Conservation (phyloP, 2,888 invertebrate genomes). For the Drosophila nigricruria region DNA sequence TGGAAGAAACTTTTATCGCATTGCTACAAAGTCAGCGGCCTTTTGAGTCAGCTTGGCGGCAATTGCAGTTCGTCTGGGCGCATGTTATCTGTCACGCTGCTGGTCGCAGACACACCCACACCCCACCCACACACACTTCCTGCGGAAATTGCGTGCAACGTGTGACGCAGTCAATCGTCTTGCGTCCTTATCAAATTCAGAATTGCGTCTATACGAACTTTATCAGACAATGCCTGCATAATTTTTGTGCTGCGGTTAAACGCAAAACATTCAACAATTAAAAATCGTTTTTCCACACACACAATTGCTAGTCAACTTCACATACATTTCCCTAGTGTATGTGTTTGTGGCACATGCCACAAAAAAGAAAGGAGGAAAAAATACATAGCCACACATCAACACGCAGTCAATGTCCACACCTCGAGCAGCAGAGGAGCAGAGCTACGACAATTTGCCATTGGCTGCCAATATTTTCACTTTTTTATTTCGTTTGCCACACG, state of each 20-base stretch:
- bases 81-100: constrained; percentile 46
- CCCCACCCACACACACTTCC: constrained; percentile 30
- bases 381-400: constrained; percentile 83
- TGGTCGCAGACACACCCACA: constrained; percentile 20
- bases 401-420: constrained; percentile 56
- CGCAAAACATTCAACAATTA: constrained; percentile 73
- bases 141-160: constrained; percentile 65
- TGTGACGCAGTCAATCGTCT: constrained; percentile 24
- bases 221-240: constrained; percentile 61
- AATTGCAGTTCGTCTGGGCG: constrained; percentile 33
- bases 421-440: constrained; percentile 27
- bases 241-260: constrained; percentile 31
- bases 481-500: constrained; percentile 48
- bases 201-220: constrained; percentile 43
- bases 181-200: constrained; percentile 57
- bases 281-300: constrained; percentile 74
- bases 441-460: constrained; percentile 74
- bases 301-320: too few relatives aligned
- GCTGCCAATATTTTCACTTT: constrained; percentile 64
- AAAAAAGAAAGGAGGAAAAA: not conserved
- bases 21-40: constrained; percentile 46
- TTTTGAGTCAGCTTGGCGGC: constrained; percentile 53
- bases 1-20: constrained; percentile 37
- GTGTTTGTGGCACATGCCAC: constrained; percentile 42
- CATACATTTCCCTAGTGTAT: constrained; percentile 37